Conservation (phyloP, 1,140 invertebrate species). For the Diabrotica virgifera region DNA sequence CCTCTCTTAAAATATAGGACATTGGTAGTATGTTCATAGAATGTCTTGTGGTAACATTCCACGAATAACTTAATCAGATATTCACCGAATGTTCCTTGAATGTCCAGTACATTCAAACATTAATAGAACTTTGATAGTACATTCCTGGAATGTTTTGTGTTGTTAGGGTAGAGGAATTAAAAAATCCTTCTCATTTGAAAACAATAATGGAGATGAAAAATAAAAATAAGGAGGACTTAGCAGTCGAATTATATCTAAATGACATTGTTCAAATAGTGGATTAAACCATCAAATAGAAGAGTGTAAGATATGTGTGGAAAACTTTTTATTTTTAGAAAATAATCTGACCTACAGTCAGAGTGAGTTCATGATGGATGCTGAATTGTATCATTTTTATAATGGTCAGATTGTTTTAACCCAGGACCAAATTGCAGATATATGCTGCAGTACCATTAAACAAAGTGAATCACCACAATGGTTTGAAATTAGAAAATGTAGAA, state of each 20-base stretch:
- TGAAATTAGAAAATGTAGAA: not conserved
- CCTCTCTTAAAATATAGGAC: no score
- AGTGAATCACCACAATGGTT: not conserved
- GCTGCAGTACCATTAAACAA: not conserved
- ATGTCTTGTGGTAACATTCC: no score
- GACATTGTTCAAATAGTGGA: not conserved
- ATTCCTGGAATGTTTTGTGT: no score
- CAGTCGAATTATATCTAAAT: not conserved
- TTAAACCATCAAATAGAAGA: not conserved
- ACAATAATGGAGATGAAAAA: no score
- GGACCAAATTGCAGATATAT: not conserved
- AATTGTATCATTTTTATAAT: not conserved
- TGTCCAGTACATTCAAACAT: no score
- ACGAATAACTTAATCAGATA: no score
- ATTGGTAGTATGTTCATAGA: no score
- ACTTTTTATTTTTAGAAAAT: not conserved
- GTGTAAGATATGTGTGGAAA: not conserved
- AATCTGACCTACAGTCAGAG: not conserved
- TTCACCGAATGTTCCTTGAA: no score
- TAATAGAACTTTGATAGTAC: no score
- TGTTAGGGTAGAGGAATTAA: no score
- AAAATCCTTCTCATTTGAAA: no score
- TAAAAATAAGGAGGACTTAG: not conserved
- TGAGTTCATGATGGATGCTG: no score
- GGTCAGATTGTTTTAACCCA: not conserved